These are phyloP conservation scores for Achlya flavicornis DNA, from an alignment of 2,888 invertebrate species.

Conservation along the genomic window DNA sequence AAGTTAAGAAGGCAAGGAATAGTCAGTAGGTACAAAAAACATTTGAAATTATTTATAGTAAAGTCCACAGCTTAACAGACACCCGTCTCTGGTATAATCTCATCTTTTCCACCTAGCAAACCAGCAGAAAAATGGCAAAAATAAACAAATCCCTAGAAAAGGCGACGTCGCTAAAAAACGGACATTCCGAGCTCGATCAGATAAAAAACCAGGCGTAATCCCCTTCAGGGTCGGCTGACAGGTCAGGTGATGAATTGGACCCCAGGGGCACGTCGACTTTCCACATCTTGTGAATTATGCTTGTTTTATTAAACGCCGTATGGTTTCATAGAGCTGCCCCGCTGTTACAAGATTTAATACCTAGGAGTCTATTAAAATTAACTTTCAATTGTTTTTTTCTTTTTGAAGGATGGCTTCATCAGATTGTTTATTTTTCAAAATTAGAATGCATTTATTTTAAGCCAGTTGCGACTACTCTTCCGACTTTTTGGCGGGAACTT, in stretches of 20 bases:
- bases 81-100: neutral
- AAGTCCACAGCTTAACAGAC: neutral
- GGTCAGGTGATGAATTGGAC: constrained; percentile 38
- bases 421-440: too few relatives aligned
- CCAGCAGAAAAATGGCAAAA: constrained; percentile 8
- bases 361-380: neutral
- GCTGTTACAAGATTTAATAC: constrained; percentile 10
- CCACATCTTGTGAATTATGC: constrained; percentile 38
- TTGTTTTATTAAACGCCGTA: constrained; percentile 33
- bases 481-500: too few relatives aligned
- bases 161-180: constrained; percentile 21
- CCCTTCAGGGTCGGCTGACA: constrained; percentile 31
- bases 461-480: too few relatives aligned
- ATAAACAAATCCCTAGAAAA: constrained; percentile 13
- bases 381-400: neutral
- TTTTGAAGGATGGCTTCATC: neutral
- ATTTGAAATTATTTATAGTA: too few relatives aligned
- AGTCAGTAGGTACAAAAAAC: too few relatives aligned
- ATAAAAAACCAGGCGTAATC: constrained; percentile 46
- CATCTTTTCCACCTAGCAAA: neutral
- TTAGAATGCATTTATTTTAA: too few relatives aligned
- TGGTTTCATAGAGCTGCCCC: neutral
- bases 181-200: constrained; percentile 36
- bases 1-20: too few relatives aligned
- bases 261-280: constrained; percentile 29